A percentile compares a stretch with the other conserved stretches of the same genome.
Conservation (phyloP, 2,113 vertebrate species). For the Alouatta palliata region DNA sequence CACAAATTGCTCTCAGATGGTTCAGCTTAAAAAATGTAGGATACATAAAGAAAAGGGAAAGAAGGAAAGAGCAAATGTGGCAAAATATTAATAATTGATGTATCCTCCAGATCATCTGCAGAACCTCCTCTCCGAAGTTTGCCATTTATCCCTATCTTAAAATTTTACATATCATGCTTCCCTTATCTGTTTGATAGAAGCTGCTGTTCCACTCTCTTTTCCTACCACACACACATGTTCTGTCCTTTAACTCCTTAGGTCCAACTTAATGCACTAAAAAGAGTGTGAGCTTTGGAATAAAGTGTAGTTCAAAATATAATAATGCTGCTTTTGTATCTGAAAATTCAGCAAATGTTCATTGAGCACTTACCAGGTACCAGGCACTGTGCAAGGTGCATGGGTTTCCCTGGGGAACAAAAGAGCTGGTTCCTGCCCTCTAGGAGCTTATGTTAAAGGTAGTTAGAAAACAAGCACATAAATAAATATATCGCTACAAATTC, state of each 20-base stretch:
- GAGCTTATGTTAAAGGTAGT: neutral
- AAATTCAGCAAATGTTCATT: neutral
- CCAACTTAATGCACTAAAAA: neutral
- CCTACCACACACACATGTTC: neutral
- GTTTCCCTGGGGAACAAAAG: neutral
- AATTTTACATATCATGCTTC: neutral
- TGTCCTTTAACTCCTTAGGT: neutral
- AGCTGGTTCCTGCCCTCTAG: neutral
- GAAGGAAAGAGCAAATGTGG: neutral
- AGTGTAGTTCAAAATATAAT: slow-evolving; percentile 22
- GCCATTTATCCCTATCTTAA: neutral
- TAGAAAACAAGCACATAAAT: neutral
- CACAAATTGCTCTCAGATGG: slow-evolving; percentile 10
- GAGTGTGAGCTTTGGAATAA: neutral
- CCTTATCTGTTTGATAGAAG: slow-evolving; percentile 8
- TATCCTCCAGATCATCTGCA: neutral
- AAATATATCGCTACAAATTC: neutral
- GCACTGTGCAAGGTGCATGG: neutral
- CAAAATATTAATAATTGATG: neutral
- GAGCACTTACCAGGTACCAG: neutral
- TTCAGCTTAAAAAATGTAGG: neutral
- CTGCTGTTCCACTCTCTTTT: neutral
- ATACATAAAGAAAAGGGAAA: slow-evolving; percentile 13
- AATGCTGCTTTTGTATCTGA: neutral
- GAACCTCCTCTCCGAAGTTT: neutral